A percentile compares a stretch with the other conserved stretches of the same genome.
phyloP scores from a whole-genome alignment of 2,113 vertebrate genomes.

The Panthera tigris region DNA sequence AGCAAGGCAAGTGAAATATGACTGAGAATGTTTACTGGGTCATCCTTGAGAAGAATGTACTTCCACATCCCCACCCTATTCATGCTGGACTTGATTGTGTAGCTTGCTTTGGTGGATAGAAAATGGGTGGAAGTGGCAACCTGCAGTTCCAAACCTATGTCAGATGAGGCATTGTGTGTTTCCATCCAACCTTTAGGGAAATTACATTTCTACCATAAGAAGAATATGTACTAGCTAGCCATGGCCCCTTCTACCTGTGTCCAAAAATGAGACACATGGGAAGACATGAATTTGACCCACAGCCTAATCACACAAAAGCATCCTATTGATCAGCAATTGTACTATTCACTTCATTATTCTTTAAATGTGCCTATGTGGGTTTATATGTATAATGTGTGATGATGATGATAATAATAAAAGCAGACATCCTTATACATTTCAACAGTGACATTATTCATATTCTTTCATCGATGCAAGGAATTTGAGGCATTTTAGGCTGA shows the following conservation, averaged over 20 bases:
- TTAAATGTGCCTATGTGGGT: not conserved
- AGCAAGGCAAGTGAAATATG: not conserved
- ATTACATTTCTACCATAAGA: not conserved
- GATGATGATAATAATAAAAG: not conserved
- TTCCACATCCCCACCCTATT: not conserved
- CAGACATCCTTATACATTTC: not conserved
- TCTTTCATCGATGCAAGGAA: not conserved
- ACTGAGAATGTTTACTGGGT: not conserved
- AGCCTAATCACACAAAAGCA: not conserved
- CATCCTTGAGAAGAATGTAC: not conserved
- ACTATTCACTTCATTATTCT: not conserved
- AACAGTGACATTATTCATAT: not conserved
- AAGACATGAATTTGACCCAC: not conserved
- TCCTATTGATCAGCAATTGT: not conserved
- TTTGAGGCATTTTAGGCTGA: not conserved
- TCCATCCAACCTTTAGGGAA: not conserved
- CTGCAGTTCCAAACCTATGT: not conserved
- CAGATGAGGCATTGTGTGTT: not conserved
- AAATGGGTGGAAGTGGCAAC: not conserved
- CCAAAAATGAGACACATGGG: not conserved
- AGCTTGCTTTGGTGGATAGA: not conserved
- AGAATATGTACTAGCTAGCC: not conserved
- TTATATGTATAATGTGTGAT: not conserved
- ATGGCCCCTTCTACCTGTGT: not conserved
- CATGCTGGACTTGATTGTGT: not conserved